Evolutionary conservation across 23 tunicate genomes (phyloP).

Genomic region (Diplosoma virens): DNA sequence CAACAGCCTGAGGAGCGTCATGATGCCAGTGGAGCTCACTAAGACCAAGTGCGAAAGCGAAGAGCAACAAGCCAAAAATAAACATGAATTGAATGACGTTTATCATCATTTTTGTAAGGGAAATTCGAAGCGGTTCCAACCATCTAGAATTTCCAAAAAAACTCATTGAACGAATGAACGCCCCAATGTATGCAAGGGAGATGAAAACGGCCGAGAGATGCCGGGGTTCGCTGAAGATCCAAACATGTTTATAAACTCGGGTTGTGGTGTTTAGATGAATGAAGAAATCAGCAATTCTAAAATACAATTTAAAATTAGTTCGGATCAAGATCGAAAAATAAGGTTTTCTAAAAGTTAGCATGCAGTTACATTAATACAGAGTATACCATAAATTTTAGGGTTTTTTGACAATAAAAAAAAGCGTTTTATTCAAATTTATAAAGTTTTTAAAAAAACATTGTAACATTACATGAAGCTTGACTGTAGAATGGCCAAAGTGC

Average conservation of each 20-base stretch:
- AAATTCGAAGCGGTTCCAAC: conserved; percentile 66
- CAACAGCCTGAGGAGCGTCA: conserved; percentile 32
- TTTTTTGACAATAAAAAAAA: no score
- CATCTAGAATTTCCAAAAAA: conserved; percentile 1
- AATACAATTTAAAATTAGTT: no score
- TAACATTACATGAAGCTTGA: no score
- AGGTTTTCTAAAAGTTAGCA: no score
- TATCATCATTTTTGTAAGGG: conserved; percentile 56
- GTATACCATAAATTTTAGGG: no score
- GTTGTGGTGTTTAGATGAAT: neutral
- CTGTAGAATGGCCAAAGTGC: no score
- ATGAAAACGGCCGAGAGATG: conserved; percentile 25
- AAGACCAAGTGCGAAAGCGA: conserved; percentile 68
- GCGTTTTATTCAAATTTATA: no score
- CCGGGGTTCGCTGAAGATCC: conserved; percentile 33
- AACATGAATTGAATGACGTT: conserved; percentile 44
- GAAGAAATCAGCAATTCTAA: neutral
- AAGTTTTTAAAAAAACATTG: no score
- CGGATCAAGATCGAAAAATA: no score
- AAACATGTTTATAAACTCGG: neutral
- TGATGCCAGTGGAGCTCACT: conserved; percentile 62
- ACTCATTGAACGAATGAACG: conserved; percentile 41
- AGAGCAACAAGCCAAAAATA: conserved; percentile 41
- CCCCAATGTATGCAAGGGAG: conserved; percentile 37
- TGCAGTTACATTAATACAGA: no score